Percentiles rank a stretch among this genome's conserved stretches.
phyloP scores from a whole-genome alignment of 2,113 vertebrate species.

The Laticauda colubrina region DNA sequence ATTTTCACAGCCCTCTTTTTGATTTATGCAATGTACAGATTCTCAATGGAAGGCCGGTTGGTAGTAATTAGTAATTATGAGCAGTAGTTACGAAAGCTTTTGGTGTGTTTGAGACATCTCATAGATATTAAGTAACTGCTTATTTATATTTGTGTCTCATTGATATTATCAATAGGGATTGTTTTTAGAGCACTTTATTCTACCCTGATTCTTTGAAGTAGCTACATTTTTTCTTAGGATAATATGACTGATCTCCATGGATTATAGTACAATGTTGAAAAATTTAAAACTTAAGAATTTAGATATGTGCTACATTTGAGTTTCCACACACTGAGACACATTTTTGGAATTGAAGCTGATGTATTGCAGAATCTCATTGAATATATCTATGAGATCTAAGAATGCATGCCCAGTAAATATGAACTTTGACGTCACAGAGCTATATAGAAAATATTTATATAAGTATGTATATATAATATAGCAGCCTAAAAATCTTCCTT shows the following conservation, averaged over 20 bases:
- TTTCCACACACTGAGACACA: not conserved
- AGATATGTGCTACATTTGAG: not conserved
- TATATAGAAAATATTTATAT: not conserved
- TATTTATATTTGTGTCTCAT: not conserved
- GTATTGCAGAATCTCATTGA: not conserved
- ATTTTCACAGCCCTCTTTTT: no score
- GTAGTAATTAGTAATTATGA: not conserved
- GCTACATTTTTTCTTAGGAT: not conserved
- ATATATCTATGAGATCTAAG: not conserved
- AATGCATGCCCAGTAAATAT: not conserved
- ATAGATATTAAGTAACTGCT: not conserved
- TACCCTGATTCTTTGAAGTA: not conserved
- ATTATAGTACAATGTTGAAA: not conserved
- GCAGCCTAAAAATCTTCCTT: not conserved
- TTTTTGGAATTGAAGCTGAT: not conserved
- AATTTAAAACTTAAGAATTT: not conserved
- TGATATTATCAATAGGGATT: not conserved
- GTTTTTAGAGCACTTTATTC: not conserved
- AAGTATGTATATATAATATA: not conserved
- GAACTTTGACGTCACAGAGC: not conserved
- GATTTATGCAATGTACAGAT: no score
- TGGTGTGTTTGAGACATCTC: not conserved
- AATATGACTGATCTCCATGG: not conserved
- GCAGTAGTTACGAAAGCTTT: not conserved
- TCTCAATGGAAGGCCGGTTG: no score